Conservation (phyloP, 2,888 invertebrate species). For the Ashinkailepas kermadecensis region DNA sequence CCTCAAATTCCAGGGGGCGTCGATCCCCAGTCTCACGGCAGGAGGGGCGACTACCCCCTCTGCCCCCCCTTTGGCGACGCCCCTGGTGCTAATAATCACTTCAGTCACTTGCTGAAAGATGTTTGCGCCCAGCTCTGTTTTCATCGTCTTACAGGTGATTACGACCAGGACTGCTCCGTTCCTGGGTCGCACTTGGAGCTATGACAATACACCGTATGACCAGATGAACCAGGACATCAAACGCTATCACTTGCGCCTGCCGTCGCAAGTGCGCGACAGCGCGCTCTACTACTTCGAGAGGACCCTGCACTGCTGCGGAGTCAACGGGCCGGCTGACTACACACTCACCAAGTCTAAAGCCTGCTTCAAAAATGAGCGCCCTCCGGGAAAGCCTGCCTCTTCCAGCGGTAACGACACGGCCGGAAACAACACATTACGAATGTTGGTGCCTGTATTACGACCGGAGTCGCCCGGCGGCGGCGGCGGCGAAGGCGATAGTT, state of each 20-base stretch:
- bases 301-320: conserved; percentile 1
- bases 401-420: not conserved
- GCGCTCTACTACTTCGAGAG: not conserved
- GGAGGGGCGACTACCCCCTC: no score
- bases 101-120: no score
- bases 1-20: no score
- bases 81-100: no score
- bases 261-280: not conserved
- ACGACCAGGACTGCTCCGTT: not conserved
- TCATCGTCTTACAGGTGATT: not conserved
- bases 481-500: no score
- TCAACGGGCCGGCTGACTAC: not conserved
- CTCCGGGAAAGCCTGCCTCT: not conserved
- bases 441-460: no score
- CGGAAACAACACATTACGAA: not conserved
- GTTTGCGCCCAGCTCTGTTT: no score
- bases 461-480: not conserved
- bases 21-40: no score
- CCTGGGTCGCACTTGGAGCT: not conserved
- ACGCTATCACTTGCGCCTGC: not conserved
- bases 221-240: not conserved
- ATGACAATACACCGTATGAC: not conserved
- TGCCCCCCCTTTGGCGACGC: no score
- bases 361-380: not conserved
- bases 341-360: not conserved